phyloP scores from a whole-genome alignment of 2,113 vertebrate species.

The Poeciliopsis occidentalis region DNA sequence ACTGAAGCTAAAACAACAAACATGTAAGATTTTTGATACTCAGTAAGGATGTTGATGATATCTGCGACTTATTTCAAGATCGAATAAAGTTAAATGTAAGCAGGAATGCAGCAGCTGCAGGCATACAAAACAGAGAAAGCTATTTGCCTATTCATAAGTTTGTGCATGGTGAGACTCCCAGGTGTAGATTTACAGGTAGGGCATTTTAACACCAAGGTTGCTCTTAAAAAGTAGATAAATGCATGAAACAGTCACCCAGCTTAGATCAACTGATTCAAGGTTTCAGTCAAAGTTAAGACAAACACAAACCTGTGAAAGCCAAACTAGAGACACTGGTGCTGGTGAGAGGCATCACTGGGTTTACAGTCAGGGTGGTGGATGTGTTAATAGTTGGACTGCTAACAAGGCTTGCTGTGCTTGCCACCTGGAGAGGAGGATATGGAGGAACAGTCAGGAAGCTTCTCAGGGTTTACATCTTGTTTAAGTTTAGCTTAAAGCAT shows the following conservation, averaged over 20 bases:
- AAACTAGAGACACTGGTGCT: constrained; percentile 89
- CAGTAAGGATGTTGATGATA: not conserved
- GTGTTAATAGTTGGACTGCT: constrained; percentile 87
- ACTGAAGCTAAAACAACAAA: not conserved
- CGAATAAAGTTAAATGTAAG: not conserved
- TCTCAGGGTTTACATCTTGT: not conserved
- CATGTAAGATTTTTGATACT: not conserved
- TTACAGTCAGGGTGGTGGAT: constrained; percentile 95
- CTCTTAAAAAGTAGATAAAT: not conserved
- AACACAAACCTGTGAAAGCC: constrained; percentile 87
- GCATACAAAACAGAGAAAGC: not conserved
- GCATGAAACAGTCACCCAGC: not conserved
- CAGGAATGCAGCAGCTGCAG: not conserved
- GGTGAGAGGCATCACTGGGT: constrained; percentile 92
- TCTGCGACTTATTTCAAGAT: no score
- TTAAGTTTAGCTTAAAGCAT: not conserved
- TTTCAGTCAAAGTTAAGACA: not conserved
- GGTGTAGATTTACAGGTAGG: not conserved
- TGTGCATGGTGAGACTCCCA: not conserved
- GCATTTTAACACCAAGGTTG: not conserved
- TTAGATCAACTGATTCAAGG: not conserved
- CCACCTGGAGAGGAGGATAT: constrained; percentile 80
- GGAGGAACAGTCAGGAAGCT: not conserved
- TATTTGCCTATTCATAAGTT: constrained; percentile 8
- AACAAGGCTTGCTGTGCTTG: constrained; percentile 98